Conservation (phyloP, 1,140 invertebrate genomes). For the Hyles euphorbiae region DNA sequence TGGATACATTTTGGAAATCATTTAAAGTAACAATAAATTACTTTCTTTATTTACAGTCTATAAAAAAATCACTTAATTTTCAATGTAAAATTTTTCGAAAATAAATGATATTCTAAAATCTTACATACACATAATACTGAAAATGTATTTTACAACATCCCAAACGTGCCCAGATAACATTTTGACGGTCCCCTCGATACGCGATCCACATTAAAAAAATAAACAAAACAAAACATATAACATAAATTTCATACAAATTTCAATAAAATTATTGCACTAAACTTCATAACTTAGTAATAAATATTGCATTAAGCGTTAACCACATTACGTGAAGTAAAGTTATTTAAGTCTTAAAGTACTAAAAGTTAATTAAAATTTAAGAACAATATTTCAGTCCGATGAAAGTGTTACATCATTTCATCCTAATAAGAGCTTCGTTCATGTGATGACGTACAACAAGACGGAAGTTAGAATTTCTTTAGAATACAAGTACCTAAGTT, state of each 20-base stretch:
- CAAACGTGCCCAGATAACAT: constrained; percentile 44
- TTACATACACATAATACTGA: constrained; percentile 71
- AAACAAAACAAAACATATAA: constrained; percentile 65
- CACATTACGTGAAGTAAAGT: constrained; percentile 61
- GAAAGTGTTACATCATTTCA: constrained; percentile 43
- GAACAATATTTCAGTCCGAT: constrained; percentile 67
- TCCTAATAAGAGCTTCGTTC: constrained; percentile 40
- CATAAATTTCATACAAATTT: constrained; percentile 70
- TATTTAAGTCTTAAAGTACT: constrained; percentile 59
- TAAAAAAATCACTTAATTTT: constrained; percentile 60
- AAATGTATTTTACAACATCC: constrained; percentile 56
- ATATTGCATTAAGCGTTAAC: constrained; percentile 69
- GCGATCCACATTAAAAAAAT: constrained; percentile 41
- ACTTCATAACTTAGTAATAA: constrained; percentile 70
- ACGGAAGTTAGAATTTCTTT: constrained; percentile 42
- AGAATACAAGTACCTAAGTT: constrained; percentile 41
- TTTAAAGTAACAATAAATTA: constrained; percentile 73
- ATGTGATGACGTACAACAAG: constrained; percentile 34
- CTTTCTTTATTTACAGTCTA: constrained; percentile 65
- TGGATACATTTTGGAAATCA: constrained; percentile 66
- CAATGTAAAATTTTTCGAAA: constrained; percentile 60
- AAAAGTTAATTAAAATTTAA: constrained; percentile 60
- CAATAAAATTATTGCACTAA: constrained; percentile 72
- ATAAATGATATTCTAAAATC: constrained; percentile 63
- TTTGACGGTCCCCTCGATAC: constrained; percentile 39